Conservation (phyloP, 2,113 vertebrate genomes). For the Macrotis lagotis region DNA sequence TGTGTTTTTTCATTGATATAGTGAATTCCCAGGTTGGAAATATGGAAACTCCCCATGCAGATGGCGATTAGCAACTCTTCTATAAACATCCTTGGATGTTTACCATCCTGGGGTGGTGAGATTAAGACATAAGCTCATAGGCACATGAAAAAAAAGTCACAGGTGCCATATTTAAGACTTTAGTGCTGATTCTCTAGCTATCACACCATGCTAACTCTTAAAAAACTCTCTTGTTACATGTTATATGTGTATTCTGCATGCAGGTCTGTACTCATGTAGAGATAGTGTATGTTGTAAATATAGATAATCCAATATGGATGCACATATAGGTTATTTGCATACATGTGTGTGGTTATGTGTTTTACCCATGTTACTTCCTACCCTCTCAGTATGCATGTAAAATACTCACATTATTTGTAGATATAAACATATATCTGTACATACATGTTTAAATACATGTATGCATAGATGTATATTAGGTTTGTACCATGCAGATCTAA, state of each 20-base stretch:
- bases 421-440: too few relatives aligned
- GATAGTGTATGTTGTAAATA: too few relatives aligned
- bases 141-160: not conserved
- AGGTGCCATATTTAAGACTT: not conserved
- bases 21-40: not conserved
- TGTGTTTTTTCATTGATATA: not conserved
- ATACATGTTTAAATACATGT: too few relatives aligned
- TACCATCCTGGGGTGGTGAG: not conserved
- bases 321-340: too few relatives aligned
- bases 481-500: too few relatives aligned
- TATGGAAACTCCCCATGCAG: not conserved
- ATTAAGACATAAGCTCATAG: not conserved
- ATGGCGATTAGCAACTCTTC: not conserved
- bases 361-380: too few relatives aligned
- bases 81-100: not conserved
- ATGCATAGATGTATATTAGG: too few relatives aligned
- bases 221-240: not conserved
- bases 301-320: too few relatives aligned
- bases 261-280: too few relatives aligned
- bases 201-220: not conserved
- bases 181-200: not conserved
- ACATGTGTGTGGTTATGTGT: too few relatives aligned
- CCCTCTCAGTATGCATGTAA: too few relatives aligned
- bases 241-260: not conserved
- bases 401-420: too few relatives aligned